Evolutionary conservation across 2,113 vertebrate species (phyloP), one percentile per base, ranked within the genome.

Genomic region (Phaethornis superciliosus): DNA sequence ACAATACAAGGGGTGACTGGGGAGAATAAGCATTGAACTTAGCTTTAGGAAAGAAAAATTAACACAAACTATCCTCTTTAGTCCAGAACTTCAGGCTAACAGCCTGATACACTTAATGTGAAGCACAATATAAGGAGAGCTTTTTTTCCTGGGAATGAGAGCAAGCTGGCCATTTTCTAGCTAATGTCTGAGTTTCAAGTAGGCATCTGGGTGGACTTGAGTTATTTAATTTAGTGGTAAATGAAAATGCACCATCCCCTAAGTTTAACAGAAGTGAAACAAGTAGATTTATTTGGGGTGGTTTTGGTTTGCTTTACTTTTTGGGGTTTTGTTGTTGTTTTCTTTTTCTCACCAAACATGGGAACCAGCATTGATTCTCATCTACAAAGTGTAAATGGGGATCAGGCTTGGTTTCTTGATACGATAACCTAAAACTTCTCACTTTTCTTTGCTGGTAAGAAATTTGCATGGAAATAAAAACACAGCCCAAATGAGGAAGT

Each of bases 231-330:
- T 69, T 40, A 55, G 37, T 59, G 76, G 35, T 89, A 80, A 74
- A 76, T 81, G 51, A 80, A 85, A 91, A 89, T 55, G 54, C 19
- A 79, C 42, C 22, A 27, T 92, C 58, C 78, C 0, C 1, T 76
- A 93, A 91, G 27, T 63, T 68, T 58, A 44, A 70, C 75, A 85
- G 96, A 95, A 93, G 33, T 85, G 95, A 97, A 96, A 94, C 63
- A 72, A 59, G 28, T 58, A 10, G 49, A 22, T 16, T 46, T 40
- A 12, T 46, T 46, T 46, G 46, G 46, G 40, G 11, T 40, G 10
- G 40, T 40, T 40, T 40, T 40, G 40, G 11, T 40, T 40, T 40
- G 40, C 11, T 40, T 40, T 40, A 12, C 40, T 40, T 40, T 40
- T 40, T 40, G 49, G 47, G 60, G 59, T 82, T 7, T 24, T 4